phyloP scores from a whole-genome alignment of 2,797 vertebrate species.

The Nasua narica region DNA sequence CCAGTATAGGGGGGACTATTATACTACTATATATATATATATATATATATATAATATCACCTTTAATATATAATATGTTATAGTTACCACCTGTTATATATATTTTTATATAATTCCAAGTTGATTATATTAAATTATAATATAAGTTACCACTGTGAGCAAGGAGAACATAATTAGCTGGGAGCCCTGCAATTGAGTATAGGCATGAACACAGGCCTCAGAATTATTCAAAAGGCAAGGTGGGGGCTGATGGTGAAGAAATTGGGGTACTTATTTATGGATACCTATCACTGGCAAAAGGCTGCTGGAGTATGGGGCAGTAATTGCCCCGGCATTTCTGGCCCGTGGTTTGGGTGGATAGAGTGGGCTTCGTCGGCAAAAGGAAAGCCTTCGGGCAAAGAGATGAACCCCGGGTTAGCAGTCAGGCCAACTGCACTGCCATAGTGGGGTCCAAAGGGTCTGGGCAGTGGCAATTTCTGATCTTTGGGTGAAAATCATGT shows the following conservation, averaged over 20 bases:
- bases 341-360: background rate
- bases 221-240: background rate
- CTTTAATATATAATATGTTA: background rate
- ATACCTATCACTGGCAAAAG: background rate
- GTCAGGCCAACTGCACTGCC: background rate
- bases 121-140: too few species aligned
- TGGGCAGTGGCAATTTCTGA: background rate
- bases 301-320: background rate
- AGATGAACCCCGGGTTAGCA: background rate
- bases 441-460: background rate
- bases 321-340: background rate
- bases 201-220: background rate
- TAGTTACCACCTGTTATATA: background rate
- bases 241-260: background rate
- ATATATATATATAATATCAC: background rate
- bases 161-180: background rate
- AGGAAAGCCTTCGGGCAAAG: background rate
- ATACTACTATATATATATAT: background rate
- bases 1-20: background rate
- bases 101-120: too few species aligned
- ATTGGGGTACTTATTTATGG: background rate
- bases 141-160: background rate
- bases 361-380: background rate
- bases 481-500: background rate
- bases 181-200: background rate